Conservation (phyloP, 2,797 vertebrate genomes). For the Anas flavirostris region DNA sequence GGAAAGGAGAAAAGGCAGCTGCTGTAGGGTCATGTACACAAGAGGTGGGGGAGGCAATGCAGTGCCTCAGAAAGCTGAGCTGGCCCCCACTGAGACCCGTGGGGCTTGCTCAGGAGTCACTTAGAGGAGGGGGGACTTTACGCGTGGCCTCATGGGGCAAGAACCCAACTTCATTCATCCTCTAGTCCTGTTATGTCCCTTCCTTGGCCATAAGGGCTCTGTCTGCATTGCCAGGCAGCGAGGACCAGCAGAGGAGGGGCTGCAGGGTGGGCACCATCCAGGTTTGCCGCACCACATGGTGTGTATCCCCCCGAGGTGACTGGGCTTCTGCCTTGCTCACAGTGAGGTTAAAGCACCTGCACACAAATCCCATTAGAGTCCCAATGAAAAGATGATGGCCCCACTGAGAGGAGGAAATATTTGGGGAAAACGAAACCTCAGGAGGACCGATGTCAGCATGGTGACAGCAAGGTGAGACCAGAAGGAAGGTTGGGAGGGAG, state of each 20-base stretch:
- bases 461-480: not conserved
- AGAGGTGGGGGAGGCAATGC: not conserved
- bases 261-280: not conserved
- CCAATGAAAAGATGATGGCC: not conserved
- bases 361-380: not conserved
- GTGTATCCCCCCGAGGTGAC: fast-evolving
- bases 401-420: not conserved
- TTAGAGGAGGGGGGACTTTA: not conserved
- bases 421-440: not conserved
- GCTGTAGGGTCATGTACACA: not conserved
- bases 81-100: not conserved
- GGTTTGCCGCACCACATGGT: not conserved
- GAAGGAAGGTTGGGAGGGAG: not conserved
- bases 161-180: not conserved
- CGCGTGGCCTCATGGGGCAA: not conserved
- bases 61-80: not conserved
- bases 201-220: not conserved
- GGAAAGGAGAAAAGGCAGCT: not conserved
- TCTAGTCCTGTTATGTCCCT: not conserved
- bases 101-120: not conserved
- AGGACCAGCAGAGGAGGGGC: not conserved
- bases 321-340: not conserved
- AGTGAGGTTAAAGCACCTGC: not conserved
- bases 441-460: not conserved
- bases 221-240: not conserved